Percentiles rank a stretch among this genome's conserved stretches.
These are phyloP conservation scores for Pheosia tremula DNA, from an alignment of 2,888 invertebrate genomes.

Conservation along the genomic window DNA sequence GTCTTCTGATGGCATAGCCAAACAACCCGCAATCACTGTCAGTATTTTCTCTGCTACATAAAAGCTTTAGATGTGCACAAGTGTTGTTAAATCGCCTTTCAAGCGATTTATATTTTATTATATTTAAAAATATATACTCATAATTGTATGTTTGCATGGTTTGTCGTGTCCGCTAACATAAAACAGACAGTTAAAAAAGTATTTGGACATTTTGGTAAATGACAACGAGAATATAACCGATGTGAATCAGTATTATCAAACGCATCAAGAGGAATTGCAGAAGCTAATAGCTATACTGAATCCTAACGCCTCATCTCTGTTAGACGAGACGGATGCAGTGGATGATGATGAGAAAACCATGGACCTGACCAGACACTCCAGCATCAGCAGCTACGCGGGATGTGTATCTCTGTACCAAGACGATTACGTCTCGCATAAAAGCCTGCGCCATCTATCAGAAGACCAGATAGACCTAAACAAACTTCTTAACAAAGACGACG, in stretches of 20 bases:
- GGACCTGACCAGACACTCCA: conserved; percentile 57
- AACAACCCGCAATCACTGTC: neutral
- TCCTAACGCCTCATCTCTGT: conserved; percentile 65
- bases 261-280: conserved; percentile 71
- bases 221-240: conserved; percentile 73
- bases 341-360: conserved; percentile 71
- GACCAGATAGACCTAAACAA: conserved; percentile 74
- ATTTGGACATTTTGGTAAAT: conserved; percentile 85
- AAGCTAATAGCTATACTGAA: conserved; percentile 69
- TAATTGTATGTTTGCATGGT: conserved; percentile 78
- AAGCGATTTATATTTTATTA: conserved; percentile 11
- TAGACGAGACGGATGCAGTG: conserved; percentile 66
- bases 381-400: conserved; percentile 64
- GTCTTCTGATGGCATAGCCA: neutral
- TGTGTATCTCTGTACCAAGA: conserved; percentile 71
- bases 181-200: conserved; percentile 81
- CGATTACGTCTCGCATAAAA: conserved; percentile 63
- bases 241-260: conserved; percentile 69
- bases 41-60: neutral
- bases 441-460: conserved; percentile 69
- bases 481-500: conserved; percentile 81
- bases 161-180: conserved; percentile 66
- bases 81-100: conserved; percentile 23
- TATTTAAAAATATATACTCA: conserved; percentile 58
- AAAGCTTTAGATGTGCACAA: conserved; percentile 44